Conservation (phyloP, 2,888 invertebrate species). For the Athalia cordata region DNA sequence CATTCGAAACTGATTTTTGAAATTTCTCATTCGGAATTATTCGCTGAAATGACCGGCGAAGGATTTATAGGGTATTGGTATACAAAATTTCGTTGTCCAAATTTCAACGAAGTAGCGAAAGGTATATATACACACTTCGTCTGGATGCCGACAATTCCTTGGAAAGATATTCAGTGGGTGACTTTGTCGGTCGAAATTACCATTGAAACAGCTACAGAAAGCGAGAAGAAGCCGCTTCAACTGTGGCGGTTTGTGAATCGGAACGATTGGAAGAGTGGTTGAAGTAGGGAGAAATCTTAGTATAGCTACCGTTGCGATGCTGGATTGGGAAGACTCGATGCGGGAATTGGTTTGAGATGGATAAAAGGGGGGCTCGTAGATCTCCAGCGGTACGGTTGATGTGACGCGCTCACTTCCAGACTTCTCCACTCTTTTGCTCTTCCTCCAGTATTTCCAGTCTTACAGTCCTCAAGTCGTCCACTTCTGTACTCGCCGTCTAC, state of each 20-base stretch:
- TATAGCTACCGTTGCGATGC: not conserved
- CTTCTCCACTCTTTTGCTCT: slow-evolving; percentile 40
- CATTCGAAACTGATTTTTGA: no score
- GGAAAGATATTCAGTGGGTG: not conserved
- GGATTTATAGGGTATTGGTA: no score
- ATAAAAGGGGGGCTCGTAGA: slow-evolving; percentile 64
- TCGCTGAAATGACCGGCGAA: no score
- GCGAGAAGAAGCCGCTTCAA: not conserved
- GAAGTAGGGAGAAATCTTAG: not conserved
- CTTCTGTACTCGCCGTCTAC: slow-evolving; percentile 32
- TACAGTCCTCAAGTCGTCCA: not conserved
- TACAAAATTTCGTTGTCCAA: no score
- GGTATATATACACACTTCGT: not conserved
- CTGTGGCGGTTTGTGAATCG: no score
- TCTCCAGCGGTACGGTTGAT: slow-evolving; percentile 64
- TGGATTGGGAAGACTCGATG: slow-evolving; percentile 8
- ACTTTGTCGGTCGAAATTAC: not conserved
- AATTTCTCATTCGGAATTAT: no score
- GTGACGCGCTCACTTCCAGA: slow-evolving; percentile 52
- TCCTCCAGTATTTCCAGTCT: no score
- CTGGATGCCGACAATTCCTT: not conserved
- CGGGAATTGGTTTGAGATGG: slow-evolving; percentile 31
- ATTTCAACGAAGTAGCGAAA: no score
- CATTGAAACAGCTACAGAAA: not conserved
- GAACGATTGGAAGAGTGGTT: no score